phyloP scores from a whole-genome alignment of 1,140 invertebrate genomes.

The Eciton burchellii region DNA sequence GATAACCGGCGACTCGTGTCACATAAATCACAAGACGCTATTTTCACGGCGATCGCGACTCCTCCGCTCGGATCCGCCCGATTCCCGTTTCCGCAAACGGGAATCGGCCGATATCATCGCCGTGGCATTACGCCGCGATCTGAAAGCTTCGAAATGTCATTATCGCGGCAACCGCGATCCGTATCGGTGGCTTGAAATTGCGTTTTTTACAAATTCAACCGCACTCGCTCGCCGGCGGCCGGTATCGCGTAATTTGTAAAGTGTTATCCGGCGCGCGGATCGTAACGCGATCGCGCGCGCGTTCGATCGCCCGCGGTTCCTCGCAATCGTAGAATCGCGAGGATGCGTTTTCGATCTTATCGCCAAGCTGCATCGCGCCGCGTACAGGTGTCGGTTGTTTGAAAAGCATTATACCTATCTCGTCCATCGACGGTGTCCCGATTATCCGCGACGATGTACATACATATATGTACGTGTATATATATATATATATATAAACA shows the following conservation, averaged over 20 bases:
- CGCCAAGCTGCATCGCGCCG: slow-evolving; percentile 25
- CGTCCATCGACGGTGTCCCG: slow-evolving; percentile 21
- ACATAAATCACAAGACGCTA: slow-evolving; percentile 40
- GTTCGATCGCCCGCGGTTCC: slow-evolving; percentile 42
- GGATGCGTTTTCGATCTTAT: slow-evolving; percentile 65
- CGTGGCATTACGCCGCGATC: slow-evolving; percentile 43
- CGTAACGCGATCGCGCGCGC: slow-evolving; percentile 29
- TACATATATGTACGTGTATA: too few relatives aligned
- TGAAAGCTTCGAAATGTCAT: slow-evolving; percentile 23
- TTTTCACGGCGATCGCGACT: slow-evolving; percentile 44
- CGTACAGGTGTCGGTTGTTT: slow-evolving; percentile 59
- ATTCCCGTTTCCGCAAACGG: slow-evolving; percentile 25
- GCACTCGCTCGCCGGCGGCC: neutral
- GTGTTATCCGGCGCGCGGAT: slow-evolving; percentile 44
- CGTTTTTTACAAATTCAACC: slow-evolving; percentile 49
- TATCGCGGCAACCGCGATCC: slow-evolving; percentile 25
- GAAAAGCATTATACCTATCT: slow-evolving; percentile 40
- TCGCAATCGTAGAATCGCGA: slow-evolving; percentile 51
- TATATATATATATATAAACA: too few relatives aligned
- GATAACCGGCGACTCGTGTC: neutral
- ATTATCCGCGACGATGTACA: too few relatives aligned
- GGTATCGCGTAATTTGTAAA: slow-evolving; percentile 51
- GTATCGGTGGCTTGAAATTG: slow-evolving; percentile 52
- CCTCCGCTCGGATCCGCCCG: slow-evolving; percentile 36
- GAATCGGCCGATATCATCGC: slow-evolving; percentile 38